Conservation (phyloP, 2,888 invertebrate genomes). For the Caenorhabditis zanzibari region DNA sequence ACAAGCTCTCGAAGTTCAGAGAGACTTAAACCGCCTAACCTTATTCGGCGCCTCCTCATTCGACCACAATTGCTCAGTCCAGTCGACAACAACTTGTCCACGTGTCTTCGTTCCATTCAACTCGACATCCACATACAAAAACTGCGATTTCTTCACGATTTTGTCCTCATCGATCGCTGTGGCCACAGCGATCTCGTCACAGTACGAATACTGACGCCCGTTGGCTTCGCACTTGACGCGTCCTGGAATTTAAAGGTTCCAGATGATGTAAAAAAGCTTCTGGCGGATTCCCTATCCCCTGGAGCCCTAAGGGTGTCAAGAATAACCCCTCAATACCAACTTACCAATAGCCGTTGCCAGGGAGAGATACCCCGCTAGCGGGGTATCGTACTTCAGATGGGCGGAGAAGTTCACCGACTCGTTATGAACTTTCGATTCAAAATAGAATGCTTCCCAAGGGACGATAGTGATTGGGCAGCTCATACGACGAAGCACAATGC, state of each 20-base stretch:
- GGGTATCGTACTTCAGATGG: conserved; percentile 73
- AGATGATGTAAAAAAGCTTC: too few relatives aligned
- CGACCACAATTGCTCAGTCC: conserved; percentile 75
- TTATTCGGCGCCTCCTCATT: conserved; percentile 64
- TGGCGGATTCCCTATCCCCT: too few relatives aligned
- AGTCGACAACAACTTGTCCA: conserved; percentile 80
- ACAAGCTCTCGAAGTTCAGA: too few relatives aligned
- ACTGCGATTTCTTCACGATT: conserved; percentile 46
- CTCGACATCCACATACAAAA: conserved; percentile 57
- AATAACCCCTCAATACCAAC: background rate
- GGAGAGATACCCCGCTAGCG: conserved; percentile 63
- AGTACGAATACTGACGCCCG: conserved; percentile 76
- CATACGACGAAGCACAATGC: conserved; percentile 87
- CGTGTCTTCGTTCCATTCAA: conserved; percentile 60
- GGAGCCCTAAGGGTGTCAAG: too few relatives aligned
- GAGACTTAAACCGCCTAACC: too few relatives aligned
- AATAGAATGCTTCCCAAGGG: conserved; percentile 87
- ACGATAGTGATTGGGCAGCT: conserved; percentile 86
- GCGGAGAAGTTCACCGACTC: conserved; percentile 73
- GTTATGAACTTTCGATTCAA: conserved; percentile 60
- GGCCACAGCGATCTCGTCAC: conserved; percentile 84
- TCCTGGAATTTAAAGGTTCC: conserved; percentile 53
- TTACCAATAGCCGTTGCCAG: conserved; percentile 68
- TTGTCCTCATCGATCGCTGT: conserved; percentile 78
- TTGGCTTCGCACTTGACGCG: conserved; percentile 54